Percentiles rank a stretch among this genome's conserved stretches.
Evolutionary conservation across 2,888 invertebrate species (phyloP).

Genomic region (Malacosoma neustria): DNA sequence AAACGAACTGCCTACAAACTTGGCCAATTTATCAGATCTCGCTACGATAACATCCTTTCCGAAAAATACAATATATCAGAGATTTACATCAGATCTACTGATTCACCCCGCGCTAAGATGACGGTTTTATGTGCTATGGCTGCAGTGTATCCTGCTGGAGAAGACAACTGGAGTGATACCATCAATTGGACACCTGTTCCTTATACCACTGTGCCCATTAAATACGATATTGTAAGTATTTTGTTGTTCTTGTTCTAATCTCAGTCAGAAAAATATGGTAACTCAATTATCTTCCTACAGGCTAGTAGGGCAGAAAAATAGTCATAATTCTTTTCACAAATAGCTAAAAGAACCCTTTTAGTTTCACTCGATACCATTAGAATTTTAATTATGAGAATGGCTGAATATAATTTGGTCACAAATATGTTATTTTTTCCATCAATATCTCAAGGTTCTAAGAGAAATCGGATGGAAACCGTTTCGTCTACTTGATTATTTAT

Average conservation of each 20-base stretch:
- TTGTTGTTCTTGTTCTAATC: neutral
- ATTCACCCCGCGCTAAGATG: slow-evolving; percentile 38
- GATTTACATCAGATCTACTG: slow-evolving; percentile 38
- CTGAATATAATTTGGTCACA: too few species aligned
- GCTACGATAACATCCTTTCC: slow-evolving; percentile 28
- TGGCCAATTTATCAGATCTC: slow-evolving; percentile 23
- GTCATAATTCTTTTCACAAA: too few species aligned
- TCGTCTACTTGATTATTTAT: too few species aligned
- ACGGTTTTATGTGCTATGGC: slow-evolving; percentile 31
- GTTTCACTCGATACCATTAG: too few species aligned
- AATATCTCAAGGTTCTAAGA: too few species aligned
- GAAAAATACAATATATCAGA: slow-evolving; percentile 31
- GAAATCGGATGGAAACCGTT: too few species aligned
- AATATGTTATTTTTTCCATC: too few species aligned
- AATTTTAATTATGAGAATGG: too few species aligned
- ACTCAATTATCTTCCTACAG: too few species aligned
- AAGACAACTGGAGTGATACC: slow-evolving; percentile 23
- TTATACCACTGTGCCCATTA: slow-evolving; percentile 28
- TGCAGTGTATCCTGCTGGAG: slow-evolving; percentile 23
- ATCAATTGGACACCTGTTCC: slow-evolving; percentile 35
- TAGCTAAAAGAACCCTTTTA: too few species aligned
- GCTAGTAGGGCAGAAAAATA: too few species aligned
- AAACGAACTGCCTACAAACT: slow-evolving; percentile 22
- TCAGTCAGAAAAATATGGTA: too few species aligned
- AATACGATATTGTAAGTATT: slow-evolving; percentile 33